Conservation (phyloP, 2,888 invertebrate species). For the Luffia ferchaultella region DNA sequence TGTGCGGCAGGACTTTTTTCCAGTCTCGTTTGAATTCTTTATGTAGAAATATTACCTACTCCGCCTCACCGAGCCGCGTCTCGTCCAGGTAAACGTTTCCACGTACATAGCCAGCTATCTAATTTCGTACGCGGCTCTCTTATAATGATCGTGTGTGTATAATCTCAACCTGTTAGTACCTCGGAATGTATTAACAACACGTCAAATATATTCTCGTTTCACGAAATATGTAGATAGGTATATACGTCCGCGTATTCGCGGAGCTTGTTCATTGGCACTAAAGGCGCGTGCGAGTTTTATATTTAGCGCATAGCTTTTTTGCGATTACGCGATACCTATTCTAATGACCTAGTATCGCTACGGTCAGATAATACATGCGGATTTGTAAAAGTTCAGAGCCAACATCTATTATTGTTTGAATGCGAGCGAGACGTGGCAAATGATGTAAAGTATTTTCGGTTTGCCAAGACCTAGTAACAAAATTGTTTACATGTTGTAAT, state of each 20-base stretch:
- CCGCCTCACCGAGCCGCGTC: background rate
- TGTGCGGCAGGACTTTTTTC: slow-evolving; percentile 42
- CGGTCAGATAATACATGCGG: background rate
- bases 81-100: background rate
- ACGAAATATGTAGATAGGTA: no score
- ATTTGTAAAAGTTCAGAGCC: background rate
- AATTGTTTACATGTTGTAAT: no score
- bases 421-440: no score
- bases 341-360: slow-evolving; percentile 25
- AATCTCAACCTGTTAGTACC: no score
- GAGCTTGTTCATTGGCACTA: background rate
- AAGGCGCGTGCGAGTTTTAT: background rate
- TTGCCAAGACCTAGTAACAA: no score
- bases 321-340: slow-evolving; percentile 16
- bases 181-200: no score
- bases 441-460: no score
- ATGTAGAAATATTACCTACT: no score
- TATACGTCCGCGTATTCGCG: no score
- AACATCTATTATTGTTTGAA: background rate
- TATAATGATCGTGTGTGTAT: background rate
- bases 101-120: background rate
- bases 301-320: slow-evolving; percentile 2
- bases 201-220: no score
- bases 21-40: background rate
- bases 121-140: background rate